Conservation (phyloP, 2,797 vertebrate species). For the Alosa sapidissima region DNA sequence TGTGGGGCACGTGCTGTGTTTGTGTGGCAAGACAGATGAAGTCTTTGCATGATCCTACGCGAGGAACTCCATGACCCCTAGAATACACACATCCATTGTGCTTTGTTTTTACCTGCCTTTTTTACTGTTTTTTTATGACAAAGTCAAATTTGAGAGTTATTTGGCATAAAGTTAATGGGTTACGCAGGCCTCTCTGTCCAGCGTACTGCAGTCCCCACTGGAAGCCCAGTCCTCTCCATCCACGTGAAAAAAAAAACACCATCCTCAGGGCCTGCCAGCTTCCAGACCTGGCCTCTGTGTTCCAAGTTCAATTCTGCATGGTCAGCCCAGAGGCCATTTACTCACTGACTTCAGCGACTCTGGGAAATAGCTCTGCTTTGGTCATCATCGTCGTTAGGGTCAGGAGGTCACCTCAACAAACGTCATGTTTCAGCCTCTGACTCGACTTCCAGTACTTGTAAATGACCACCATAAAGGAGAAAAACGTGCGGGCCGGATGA, state of each 20-base stretch:
- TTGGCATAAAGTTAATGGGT: conserved; percentile 10
- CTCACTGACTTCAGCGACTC: conserved; percentile 47
- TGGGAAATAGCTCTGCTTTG: conserved; percentile 37
- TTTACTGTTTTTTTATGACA: background rate
- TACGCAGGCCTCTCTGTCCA: background rate
- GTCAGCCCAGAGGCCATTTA: conserved; percentile 38
- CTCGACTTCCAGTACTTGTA: conserved; percentile 25
- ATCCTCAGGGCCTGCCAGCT: background rate
- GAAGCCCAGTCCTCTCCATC: background rate
- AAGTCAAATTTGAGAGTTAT: background rate
- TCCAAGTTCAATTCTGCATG: conserved; percentile 43
- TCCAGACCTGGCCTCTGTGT: background rate
- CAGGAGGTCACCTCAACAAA: conserved; percentile 42
- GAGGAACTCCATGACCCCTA: background rate
- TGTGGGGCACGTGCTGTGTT: no score
- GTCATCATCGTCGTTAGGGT: conserved; percentile 40
- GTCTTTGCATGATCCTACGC: background rate
- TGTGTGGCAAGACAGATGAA: background rate
- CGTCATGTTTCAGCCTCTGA: conserved; percentile 35
- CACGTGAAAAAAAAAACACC: background rate
- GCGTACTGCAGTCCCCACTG: background rate
- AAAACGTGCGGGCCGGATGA: background rate
- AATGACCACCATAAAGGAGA: background rate
- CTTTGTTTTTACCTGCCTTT: conserved; percentile 1
- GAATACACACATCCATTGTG: background rate